A percentile compares a stretch with the other conserved stretches of the same genome.
Conservation (phyloP, 2,888 invertebrate species). For the Lucinisca nassula region DNA sequence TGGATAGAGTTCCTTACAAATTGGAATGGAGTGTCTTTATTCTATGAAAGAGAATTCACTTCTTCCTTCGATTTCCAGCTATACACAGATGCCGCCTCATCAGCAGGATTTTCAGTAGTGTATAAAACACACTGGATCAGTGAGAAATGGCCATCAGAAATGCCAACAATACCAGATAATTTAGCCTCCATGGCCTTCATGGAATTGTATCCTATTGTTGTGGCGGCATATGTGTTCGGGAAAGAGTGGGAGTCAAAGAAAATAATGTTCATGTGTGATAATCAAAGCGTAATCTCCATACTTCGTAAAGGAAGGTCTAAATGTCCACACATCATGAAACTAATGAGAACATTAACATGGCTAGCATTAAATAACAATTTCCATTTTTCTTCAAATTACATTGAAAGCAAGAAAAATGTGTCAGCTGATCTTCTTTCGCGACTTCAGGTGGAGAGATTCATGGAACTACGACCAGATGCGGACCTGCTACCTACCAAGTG, state of each 20-base stretch:
- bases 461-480: neutral
- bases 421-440: neutral
- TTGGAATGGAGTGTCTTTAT: conserved; percentile 45
- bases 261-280: conserved; percentile 45
- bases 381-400: neutral
- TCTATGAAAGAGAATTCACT: neutral
- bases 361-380: neutral
- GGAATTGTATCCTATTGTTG: conserved; percentile 48
- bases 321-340: conserved; percentile 9
- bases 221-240: conserved; percentile 31
- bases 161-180: neutral
- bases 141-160: conserved; percentile 21
- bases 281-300: conserved; percentile 41
- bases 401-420: neutral
- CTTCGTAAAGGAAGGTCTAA: conserved; percentile 42
- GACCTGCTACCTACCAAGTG: neutral
- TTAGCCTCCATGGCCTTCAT: conserved; percentile 40
- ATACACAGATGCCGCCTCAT: conserved; percentile 33
- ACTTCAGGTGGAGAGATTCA: neutral
- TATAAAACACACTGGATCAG: conserved; percentile 44
- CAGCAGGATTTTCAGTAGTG: conserved; percentile 41
- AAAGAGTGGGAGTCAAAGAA: neutral
- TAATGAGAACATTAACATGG: conserved; percentile 21
- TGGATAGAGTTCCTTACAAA: conserved; percentile 18
- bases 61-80: neutral